Conservation (phyloP, 2,888 invertebrate genomes). For the Xylocampa areola region DNA sequence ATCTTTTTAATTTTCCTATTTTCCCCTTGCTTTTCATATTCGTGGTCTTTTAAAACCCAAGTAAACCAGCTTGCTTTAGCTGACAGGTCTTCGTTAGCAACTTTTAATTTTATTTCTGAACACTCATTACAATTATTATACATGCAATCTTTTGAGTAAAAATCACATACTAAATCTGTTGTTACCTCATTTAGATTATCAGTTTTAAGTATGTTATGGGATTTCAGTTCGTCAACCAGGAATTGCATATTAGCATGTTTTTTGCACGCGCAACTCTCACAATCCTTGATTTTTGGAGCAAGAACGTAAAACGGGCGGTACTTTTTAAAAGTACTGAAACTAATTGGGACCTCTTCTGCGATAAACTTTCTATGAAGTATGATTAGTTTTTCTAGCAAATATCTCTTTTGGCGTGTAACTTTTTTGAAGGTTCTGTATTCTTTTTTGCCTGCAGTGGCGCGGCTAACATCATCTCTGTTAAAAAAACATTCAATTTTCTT, state of each 20-base stretch:
- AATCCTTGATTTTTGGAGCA: conserved; percentile 36
- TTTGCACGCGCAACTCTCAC: conserved; percentile 41
- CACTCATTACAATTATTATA: conserved; percentile 32
- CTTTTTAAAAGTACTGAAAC: conserved; percentile 46
- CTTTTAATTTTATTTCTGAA: conserved; percentile 19
- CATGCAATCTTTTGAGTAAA: conserved; percentile 29
- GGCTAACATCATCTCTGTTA: conserved; percentile 21
- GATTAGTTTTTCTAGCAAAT: conserved; percentile 6
- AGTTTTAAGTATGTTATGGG: conserved; percentile 21
- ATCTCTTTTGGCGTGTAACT: conserved; percentile 17
- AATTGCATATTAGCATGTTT: conserved; percentile 46
- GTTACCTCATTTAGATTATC: conserved; percentile 29
- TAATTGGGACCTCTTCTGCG: conserved; percentile 28
- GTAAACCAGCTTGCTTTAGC: conserved; percentile 30
- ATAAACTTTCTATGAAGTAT: conserved; percentile 24
- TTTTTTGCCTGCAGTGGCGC: conserved; percentile 28
- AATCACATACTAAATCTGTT: conserved; percentile 21
- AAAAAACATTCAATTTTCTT: conserved; percentile 22
- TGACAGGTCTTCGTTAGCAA: conserved; percentile 14
- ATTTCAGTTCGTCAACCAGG: conserved; percentile 29
- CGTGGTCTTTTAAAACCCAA: conserved; percentile 30
- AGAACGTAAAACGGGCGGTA: conserved; percentile 45
- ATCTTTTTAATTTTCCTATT: conserved; percentile 31
- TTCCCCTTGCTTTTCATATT: too few species aligned
- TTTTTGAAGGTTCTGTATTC: conserved; percentile 20